Conservation (phyloP, 2,113 vertebrate species). For the Sprattus sprattus region DNA sequence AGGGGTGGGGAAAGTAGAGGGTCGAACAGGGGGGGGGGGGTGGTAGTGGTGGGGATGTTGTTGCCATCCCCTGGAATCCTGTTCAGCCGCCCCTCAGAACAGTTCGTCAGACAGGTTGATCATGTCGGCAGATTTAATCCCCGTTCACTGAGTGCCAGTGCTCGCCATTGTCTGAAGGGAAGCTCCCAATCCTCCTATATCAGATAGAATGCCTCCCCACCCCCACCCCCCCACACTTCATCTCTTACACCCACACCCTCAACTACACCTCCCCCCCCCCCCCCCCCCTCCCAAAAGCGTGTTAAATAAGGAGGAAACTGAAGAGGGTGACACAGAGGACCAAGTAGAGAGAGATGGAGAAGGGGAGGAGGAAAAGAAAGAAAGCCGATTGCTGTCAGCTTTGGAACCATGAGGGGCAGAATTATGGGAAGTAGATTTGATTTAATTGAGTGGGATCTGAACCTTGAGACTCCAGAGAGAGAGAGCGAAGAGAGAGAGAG, state of each 20-base stretch:
- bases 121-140: slow-evolving; percentile 61
- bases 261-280: no score
- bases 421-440: slow-evolving; percentile 51
- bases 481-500: background rate
- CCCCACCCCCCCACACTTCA: background rate
- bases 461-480: slow-evolving; percentile 18
- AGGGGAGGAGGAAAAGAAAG: slow-evolving; percentile 13
- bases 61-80: slow-evolving; percentile 66
- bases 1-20: background rate
- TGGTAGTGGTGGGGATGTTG: slow-evolving; percentile 51
- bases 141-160: slow-evolving; percentile 31
- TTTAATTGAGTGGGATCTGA: slow-evolving; percentile 53
- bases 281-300: no score
- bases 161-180: slow-evolving; percentile 41
- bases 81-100: slow-evolving; percentile 53
- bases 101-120: slow-evolving; percentile 60
- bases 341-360: slow-evolving; percentile 16
- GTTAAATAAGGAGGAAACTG: background rate
- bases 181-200: slow-evolving; percentile 48
- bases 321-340: background rate
- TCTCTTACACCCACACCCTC: background rate
- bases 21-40: slow-evolving; percentile 31
- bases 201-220: background rate
- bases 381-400: slow-evolving; percentile 47
- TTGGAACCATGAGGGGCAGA: slow-evolving; percentile 41